Percentiles rank a stretch among this genome's conserved stretches.
Evolutionary conservation across 2,888 invertebrate species (phyloP).

Genomic region (Tenodera sinensis): DNA sequence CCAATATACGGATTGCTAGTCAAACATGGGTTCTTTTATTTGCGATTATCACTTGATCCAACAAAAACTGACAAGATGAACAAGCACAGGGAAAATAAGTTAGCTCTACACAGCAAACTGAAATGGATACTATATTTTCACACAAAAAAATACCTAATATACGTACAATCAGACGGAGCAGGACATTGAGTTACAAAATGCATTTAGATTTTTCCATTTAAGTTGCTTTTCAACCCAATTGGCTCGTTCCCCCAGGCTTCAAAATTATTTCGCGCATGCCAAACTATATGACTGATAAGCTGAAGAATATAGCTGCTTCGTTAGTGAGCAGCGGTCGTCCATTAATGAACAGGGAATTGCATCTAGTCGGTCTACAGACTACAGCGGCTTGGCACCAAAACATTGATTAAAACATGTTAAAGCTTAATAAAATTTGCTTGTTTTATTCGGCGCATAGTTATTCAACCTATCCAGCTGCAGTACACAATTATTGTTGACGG

Average conservation of each 20-base stretch:
- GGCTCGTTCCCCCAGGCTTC: conserved; percentile 12
- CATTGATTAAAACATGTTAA: no score
- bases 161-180: background rate
- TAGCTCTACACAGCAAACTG: background rate
- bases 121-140: background rate
- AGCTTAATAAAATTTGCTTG: no score
- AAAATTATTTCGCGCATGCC: conserved; percentile 10
- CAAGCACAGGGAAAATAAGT: conserved; percentile 26
- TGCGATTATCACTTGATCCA: conserved; percentile 30
- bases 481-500: no score
- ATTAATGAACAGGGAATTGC: no score
- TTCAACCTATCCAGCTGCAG: no score
- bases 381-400: no score
- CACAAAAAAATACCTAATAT: background rate
- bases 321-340: no score
- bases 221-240: background rate
- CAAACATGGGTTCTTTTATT: conserved; percentile 32
- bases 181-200: conserved; percentile 9
- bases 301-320: no score
- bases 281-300: no score
- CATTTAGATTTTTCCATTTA: conserved; percentile 1
- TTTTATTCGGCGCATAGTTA: no score
- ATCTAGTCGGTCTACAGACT: no score
- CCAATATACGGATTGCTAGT: conserved; percentile 33
- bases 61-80: conserved; percentile 24